phyloP scores from a whole-genome alignment of 2,113 vertebrate species.

The Pseudonaja textilis region DNA sequence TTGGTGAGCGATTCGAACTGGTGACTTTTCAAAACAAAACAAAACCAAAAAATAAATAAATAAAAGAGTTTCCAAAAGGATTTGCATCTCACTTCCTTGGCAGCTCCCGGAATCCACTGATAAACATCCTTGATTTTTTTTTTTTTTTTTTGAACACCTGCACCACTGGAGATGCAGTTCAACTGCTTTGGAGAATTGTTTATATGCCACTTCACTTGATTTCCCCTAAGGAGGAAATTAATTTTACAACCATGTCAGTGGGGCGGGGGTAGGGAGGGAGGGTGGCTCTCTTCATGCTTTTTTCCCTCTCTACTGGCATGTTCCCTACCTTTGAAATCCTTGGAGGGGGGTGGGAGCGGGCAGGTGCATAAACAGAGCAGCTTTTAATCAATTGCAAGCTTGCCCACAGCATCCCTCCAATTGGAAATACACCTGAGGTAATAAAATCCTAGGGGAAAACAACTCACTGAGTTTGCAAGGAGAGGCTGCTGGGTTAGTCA shows the following conservation, averaged over 20 bases:
- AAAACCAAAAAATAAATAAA: neutral
- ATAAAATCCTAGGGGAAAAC: slow-evolving; percentile 36
- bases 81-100: neutral
- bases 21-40: neutral
- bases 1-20: neutral
- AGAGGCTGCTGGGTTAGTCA: neutral
- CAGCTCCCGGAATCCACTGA: neutral
- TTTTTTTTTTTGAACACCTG: slow-evolving; percentile 2
- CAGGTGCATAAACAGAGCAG: slow-evolving; percentile 38
- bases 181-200: slow-evolving; percentile 1
- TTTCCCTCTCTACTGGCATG: neutral
- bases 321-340: slow-evolving; percentile 1
- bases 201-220: neutral
- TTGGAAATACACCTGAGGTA: slow-evolving; percentile 27
- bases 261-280: neutral
- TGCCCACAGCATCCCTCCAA: neutral
- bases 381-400: neutral
- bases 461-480: slow-evolving; percentile 19
- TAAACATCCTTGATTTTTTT: slow-evolving; percentile 5
- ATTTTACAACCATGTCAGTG: neutral
- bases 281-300: neutral
- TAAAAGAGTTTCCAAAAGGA: neutral
- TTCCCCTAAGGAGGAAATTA: slow-evolving; percentile 21
- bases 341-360: neutral
- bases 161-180: neutral